phyloP scores from a whole-genome alignment of 2,888 invertebrate genomes.

The Drosophila robusta region DNA sequence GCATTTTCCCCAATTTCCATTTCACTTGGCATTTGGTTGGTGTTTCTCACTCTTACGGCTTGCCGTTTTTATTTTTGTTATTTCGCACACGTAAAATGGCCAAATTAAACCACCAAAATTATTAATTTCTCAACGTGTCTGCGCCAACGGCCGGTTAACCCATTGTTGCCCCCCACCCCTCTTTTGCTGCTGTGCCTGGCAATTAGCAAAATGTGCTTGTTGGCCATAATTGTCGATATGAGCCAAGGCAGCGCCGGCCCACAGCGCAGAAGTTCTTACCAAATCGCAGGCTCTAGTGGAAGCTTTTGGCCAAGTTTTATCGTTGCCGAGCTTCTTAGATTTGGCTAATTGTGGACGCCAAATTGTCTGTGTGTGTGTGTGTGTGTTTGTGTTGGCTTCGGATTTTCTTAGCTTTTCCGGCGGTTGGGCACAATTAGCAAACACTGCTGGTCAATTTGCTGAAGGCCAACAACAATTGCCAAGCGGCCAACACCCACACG shows the following conservation, averaged over 20 bases:
- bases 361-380: background rate
- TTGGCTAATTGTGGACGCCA: constrained; percentile 63
- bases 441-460: constrained; percentile 66
- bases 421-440: constrained; percentile 65
- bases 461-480: constrained; percentile 61
- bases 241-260: constrained; percentile 5
- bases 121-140: constrained; percentile 67
- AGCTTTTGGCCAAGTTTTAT: constrained; percentile 42
- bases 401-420: constrained; percentile 52
- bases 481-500: constrained; percentile 38
- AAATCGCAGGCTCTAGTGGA: background rate
- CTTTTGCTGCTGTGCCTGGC: constrained; percentile 17
- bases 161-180: constrained; percentile 28
- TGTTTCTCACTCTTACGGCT: background rate
- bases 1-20: constrained; percentile 57
- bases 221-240: constrained; percentile 62
- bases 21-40: constrained; percentile 33
- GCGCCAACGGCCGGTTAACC: constrained; percentile 32
- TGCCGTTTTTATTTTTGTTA: constrained; percentile 32
- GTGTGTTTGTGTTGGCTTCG: constrained; percentile 5
- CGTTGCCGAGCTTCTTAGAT: constrained; percentile 43
- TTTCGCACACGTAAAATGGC: constrained; percentile 69
- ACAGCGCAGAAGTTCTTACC: constrained; percentile 6
- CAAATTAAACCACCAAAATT: constrained; percentile 70
- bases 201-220: constrained; percentile 74